Evolutionary conservation across 2,113 vertebrate genomes (phyloP).

Genomic region (Gasterosteus aculeatus): DNA sequence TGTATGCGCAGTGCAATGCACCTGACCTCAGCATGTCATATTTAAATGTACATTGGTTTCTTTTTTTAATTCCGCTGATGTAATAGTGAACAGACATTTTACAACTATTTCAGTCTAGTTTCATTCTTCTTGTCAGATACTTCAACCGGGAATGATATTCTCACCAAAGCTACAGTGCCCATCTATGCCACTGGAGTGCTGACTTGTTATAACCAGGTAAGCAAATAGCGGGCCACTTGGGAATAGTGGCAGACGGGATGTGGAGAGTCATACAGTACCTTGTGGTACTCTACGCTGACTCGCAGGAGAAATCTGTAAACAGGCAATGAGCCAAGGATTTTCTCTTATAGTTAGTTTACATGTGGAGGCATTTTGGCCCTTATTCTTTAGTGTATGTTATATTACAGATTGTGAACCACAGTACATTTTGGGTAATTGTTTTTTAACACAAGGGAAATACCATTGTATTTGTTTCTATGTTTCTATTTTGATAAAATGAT

Average conservation of each 20-base stretch:
- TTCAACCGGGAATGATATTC: slow-evolving; percentile 91
- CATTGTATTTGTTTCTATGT: too few relatives aligned
- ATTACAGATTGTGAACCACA: not conserved
- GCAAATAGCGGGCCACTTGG: not conserved
- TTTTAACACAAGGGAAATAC: slow-evolving; percentile 26
- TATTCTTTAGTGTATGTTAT: not conserved
- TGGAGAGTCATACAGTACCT: not conserved
- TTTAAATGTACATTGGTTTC: not conserved
- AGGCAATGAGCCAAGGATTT: not conserved
- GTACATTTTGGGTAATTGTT: slow-evolving; percentile 7
- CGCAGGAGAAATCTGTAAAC: not conserved
- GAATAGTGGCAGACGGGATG: not conserved
- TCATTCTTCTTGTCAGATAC: slow-evolving; percentile 80
- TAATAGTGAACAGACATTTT: not conserved
- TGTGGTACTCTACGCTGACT: not conserved
- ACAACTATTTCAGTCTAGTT: not conserved
- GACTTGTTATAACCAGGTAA: slow-evolving; percentile 98
- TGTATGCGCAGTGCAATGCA: not conserved
- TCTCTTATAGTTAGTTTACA: not conserved
- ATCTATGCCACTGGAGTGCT: slow-evolving; percentile 99
- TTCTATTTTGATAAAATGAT: slow-evolving; percentile 40
- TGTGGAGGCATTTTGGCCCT: not conserved
- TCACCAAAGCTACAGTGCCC: slow-evolving; percentile 98
- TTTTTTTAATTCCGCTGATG: not conserved
- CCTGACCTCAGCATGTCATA: not conserved